phyloP scores from a whole-genome alignment of 2,113 vertebrate genomes.

The Tupaia chinensis region DNA sequence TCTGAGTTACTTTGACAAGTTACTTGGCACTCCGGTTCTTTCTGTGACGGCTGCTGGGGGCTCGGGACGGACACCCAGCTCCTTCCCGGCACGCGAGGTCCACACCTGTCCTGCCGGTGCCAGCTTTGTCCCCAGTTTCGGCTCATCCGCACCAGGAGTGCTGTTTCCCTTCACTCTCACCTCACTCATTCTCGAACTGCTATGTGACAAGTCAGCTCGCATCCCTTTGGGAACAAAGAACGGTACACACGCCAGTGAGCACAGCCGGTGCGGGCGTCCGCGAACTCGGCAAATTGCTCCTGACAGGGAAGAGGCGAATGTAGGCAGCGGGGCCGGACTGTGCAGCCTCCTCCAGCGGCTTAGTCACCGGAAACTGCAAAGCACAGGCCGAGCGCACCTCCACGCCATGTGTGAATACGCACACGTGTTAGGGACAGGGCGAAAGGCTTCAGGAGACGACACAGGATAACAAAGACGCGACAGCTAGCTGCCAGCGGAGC shows the following conservation, averaged over 20 bases:
- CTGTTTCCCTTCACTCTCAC: background rate
- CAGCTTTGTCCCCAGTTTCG: accelerated
- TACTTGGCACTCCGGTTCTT: background rate
- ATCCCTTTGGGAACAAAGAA: background rate
- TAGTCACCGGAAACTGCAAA: background rate
- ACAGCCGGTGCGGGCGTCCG: accelerated
- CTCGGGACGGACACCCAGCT: accelerated
- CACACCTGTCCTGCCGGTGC: accelerated
- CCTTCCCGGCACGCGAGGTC: background rate
- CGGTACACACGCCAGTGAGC: too few species aligned
- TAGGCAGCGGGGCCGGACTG: accelerated
- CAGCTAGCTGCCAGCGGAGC: background rate
- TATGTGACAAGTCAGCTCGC: background rate
- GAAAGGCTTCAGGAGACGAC: background rate
- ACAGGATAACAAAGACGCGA: accelerated
- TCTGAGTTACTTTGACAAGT: background rate
- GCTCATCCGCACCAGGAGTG: background rate
- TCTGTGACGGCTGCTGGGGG: accelerated
- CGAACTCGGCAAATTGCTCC: accelerated
- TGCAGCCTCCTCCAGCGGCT: background rate
- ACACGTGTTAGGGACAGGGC: background rate
- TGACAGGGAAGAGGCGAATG: accelerated
- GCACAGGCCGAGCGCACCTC: background rate
- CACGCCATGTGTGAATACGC: background rate
- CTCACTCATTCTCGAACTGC: background rate